Percentiles rank a stretch among this genome's conserved stretches.
These are phyloP conservation scores for Cyphomyrus discorhynchus DNA, from an alignment of 2,113 vertebrate species.

Conservation along the genomic window DNA sequence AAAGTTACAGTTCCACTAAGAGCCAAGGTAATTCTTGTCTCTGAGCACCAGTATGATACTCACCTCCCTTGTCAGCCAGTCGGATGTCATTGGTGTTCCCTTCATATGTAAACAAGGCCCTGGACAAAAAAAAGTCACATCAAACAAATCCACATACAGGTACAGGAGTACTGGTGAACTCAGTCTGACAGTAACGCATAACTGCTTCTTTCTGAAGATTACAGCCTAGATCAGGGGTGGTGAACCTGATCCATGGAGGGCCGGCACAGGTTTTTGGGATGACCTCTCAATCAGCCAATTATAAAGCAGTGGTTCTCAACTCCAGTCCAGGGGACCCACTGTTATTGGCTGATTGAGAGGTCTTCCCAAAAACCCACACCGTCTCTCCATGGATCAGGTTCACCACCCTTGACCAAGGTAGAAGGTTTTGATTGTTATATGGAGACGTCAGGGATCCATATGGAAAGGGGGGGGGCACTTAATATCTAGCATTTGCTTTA, in stretches of 20 bases:
- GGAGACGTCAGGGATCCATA: background rate
- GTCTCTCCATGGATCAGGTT: no score
- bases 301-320: no score
- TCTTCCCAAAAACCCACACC: no score
- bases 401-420: background rate
- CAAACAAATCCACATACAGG: background rate
- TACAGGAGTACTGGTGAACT: background rate
- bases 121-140: slow-evolving; percentile 41
- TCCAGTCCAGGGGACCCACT: no score
- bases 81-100: slow-evolving; percentile 86
- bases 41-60: slow-evolving; percentile 28
- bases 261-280: no score
- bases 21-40: background rate
- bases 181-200: background rate
- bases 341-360: no score
- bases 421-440: background rate
- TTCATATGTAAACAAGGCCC: slow-evolving; percentile 89
- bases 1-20: background rate
- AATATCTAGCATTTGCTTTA: background rate
- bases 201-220: background rate
- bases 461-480: background rate
- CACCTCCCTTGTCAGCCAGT: slow-evolving; percentile 77
- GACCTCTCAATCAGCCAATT: no score
- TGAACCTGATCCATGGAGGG: no score
- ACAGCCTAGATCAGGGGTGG: background rate